A percentile compares a stretch with the other conserved stretches of the same genome.
Evolutionary conservation across 2,113 vertebrate genomes (phyloP).

Genomic region (Otis tarda): DNA sequence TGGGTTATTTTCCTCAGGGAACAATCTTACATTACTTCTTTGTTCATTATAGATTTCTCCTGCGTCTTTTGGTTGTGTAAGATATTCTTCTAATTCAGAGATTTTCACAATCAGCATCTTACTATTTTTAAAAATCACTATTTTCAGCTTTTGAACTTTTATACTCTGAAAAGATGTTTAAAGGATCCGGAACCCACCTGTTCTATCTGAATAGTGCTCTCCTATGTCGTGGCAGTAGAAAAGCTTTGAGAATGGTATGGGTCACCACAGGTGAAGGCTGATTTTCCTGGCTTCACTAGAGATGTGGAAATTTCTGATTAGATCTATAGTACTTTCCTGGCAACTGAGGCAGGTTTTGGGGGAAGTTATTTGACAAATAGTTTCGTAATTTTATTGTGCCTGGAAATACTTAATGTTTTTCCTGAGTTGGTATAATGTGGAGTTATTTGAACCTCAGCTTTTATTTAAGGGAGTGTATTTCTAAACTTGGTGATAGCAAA

Average conservation of each 20-base stretch:
- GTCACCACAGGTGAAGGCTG: neutral
- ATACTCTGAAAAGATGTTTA: neutral
- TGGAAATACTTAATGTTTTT: neutral
- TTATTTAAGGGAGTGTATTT: neutral
- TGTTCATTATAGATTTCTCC: conserved; percentile 28
- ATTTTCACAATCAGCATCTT: conserved; percentile 7
- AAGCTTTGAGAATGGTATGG: neutral
- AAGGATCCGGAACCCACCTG: neutral
- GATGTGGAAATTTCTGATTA: neutral
- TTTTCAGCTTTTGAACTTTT: neutral
- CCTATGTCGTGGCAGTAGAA: neutral
- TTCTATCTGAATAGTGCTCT: neutral
- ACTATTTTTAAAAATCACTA: neutral
- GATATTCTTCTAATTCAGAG: neutral
- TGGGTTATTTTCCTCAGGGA: neutral
- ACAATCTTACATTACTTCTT: conserved; percentile 6
- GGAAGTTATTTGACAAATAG: neutral
- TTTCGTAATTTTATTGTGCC: neutral
- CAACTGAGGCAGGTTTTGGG: neutral
- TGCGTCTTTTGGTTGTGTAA: neutral
- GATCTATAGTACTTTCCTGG: neutral
- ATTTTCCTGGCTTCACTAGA: neutral
- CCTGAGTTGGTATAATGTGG: neutral
- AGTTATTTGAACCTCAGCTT: neutral
- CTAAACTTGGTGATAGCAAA: neutral